These are phyloP conservation scores for Ochotona princeps DNA, from an alignment of 2,113 vertebrate species.

Conservation along the genomic window DNA sequence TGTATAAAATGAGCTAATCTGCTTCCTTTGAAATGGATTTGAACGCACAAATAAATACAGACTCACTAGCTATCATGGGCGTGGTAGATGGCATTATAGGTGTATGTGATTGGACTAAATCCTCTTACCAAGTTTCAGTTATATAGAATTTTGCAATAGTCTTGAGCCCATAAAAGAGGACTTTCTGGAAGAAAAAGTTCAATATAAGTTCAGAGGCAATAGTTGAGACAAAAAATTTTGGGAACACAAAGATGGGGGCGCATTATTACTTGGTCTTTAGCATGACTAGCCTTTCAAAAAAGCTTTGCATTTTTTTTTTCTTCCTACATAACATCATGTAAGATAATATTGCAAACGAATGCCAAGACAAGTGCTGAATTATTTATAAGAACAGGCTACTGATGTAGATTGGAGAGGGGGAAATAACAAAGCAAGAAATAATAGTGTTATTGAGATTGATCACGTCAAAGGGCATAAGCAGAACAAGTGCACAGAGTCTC, in stretches of 20 bases:
- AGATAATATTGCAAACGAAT: constrained; percentile 63
- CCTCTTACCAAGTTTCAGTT: constrained; percentile 56
- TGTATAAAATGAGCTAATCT: not conserved
- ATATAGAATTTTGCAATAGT: constrained; percentile 41
- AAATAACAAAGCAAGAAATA: constrained; percentile 67
- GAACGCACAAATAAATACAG: constrained; percentile 7
- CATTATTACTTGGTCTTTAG: constrained; percentile 44
- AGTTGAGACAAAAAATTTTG: constrained; percentile 17
- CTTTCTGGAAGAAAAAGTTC: constrained; percentile 59
- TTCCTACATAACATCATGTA: not conserved
- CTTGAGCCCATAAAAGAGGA: constrained; percentile 20
- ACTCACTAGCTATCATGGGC: not conserved
- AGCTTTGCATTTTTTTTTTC: constrained; percentile 29
- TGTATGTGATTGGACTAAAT: not conserved
- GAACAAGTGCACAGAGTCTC: constrained; percentile 43
- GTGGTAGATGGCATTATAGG: not conserved
- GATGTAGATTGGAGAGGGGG: constrained; percentile 18
- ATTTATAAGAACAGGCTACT: constrained; percentile 74
- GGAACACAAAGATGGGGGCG: constrained; percentile 1
- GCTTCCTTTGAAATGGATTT: constrained; percentile 39
- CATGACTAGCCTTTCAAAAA: constrained; percentile 19
- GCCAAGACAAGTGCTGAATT: constrained; percentile 56
- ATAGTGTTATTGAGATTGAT: constrained; percentile 18
- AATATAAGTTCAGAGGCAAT: constrained; percentile 43
- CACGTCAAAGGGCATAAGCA: constrained; percentile 63